phyloP scores from a whole-genome alignment of 2,113 vertebrate genomes.

The Campylorhamphus procurvoides region DNA sequence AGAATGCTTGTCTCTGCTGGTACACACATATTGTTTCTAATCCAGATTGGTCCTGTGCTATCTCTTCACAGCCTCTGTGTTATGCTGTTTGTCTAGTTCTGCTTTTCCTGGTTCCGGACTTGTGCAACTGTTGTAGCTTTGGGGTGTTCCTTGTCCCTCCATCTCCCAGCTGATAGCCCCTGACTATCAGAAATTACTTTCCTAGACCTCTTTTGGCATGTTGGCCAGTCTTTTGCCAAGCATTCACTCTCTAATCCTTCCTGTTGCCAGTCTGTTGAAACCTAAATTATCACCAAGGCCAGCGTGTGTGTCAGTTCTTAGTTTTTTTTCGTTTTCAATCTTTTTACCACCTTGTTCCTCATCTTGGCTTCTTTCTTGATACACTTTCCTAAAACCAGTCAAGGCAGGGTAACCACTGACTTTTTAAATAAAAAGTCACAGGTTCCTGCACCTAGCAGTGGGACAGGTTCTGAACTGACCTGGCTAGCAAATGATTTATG shows the following conservation, averaged over 20 bases:
- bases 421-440: rapidly evolving
- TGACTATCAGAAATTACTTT: background rate
- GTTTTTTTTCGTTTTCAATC: background rate
- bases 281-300: background rate
- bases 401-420: background rate
- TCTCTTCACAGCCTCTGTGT: background rate
- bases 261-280: background rate
- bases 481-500: background rate
- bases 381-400: background rate
- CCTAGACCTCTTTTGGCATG: background rate
- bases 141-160: background rate
- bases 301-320: background rate
- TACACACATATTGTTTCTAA: background rate
- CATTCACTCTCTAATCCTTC: background rate
- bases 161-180: background rate
- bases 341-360: background rate
- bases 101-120: background rate
- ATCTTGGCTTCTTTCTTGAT: background rate
- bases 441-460: background rate
- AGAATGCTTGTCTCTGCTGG: background rate
- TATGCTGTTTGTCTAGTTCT: background rate
- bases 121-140: background rate
- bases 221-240: background rate
- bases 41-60: background rate
- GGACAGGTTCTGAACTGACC: background rate